Evolutionary conservation across 2,113 vertebrate genomes (phyloP).

Genomic region (Tyrannus savana): DNA sequence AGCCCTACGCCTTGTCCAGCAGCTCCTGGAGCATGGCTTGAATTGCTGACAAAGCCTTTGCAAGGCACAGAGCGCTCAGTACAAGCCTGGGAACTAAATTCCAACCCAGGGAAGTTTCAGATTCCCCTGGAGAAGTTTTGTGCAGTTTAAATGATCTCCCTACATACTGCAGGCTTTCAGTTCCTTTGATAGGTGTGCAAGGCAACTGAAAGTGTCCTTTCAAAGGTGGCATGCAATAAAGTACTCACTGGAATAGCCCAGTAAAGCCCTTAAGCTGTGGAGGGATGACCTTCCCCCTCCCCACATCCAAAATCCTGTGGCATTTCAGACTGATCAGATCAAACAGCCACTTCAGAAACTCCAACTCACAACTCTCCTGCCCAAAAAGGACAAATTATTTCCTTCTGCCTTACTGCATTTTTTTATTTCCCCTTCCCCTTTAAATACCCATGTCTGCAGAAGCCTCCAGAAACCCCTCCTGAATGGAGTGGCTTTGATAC

Average conservation of each 20-base stretch:
- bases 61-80: neutral
- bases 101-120: neutral
- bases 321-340: neutral
- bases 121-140: neutral
- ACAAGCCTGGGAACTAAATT: neutral
- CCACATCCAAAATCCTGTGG: neutral
- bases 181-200: neutral
- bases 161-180: neutral
- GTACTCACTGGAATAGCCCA: neutral
- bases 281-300: neutral
- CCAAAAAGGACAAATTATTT: neutral
- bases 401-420: rapidly evolving
- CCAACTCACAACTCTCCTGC: neutral
- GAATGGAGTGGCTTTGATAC: rapidly evolving
- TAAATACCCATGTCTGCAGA: neutral
- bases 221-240: neutral
- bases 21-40: neutral
- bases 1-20: neutral
- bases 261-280: neutral
- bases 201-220: neutral
- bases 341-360: neutral
- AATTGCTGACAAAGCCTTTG: neutral
- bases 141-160: neutral
- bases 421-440: neutral
- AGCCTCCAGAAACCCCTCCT: neutral